Evolutionary conservation across 2,888 invertebrate genomes (phyloP), one percentile per base, ranked within the genome.

Genomic region (Protonemura montana): DNA sequence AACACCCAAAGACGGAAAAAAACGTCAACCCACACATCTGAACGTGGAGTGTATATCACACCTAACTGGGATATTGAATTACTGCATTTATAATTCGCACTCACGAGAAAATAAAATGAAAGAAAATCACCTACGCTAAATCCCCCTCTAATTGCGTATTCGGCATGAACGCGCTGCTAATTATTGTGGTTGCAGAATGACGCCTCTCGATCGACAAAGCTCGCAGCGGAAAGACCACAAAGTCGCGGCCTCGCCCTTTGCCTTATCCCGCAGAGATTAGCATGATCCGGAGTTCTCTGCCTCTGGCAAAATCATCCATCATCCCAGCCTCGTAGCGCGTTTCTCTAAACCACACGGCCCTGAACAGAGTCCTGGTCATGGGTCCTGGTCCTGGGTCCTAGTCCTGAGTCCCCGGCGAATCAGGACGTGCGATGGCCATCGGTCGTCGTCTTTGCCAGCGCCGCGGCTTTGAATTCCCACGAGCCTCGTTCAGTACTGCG

Each of bases 111-210:
- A 13, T 59, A 59, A 35, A 35, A 21, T 59, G 21, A 59, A 59
- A 59, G 2, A 78, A 78, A 6, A 21, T 26, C 78, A 27, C 78
- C 78, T 78, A 78, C 78, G 78, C 78, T 78, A 28, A 78, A 27
- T 78, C 27, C 78, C 7, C 78, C n/a, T n/a, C 78, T 78, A 78
- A 78, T 78, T 78, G 78, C 28, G 28, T 28, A 78, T 78, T 78
- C 26, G 25, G 78, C 59, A 59, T 21, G 59, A 59, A 59, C 59
- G 13, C 13, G 7, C 1, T 3, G 6, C 3, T 59, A 59, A 59
- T 59, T 59, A 59, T 59, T 59, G 59, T 59, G 59, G 16, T 59
- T 59, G 59, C 7, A 59, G 59, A 35, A 59, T 59, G 59, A 59
- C 59, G 59, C 59, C 59, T 59, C 59, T 59, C 59, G 59, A 59